Evolutionary conservation across 2,888 invertebrate genomes (phyloP), one percentile per base, ranked within the genome.

Genomic region (Lasioglossum morio): DNA sequence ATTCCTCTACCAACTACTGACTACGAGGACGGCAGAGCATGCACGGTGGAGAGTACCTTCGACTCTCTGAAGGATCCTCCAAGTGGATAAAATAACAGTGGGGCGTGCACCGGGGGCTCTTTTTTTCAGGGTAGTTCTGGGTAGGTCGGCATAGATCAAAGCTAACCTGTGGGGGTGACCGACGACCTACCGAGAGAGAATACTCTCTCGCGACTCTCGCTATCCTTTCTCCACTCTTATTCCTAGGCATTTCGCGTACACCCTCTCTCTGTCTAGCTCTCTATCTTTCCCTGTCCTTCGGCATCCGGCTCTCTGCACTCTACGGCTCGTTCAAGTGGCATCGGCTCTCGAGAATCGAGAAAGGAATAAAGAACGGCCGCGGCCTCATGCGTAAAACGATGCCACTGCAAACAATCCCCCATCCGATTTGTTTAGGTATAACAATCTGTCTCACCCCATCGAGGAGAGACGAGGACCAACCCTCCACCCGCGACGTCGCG

Each of bases 371-470:
- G 94, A 94, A 94, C 93, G 88, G 82, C 86, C 91, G 93, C 93
- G 92, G 94, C 90, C 92, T 94, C 95, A 95, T 95, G 95, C 95
- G 95, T 95, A 94, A 95, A 95, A 95, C 94, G 95, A 94, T 94
- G 94, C 95, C 94, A 94, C 94, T 94, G 95, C 95, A 95, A 95
- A 95, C 94, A 95, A 94, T 92, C 90, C 84, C 87, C 88, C 73
- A 66, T 85, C 89, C 91, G 93, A 94, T 95, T 95, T 95, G 94
- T 94, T 95, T 95, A 95, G 94, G 93, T 92, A 94, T 94, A 94
- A 94, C 94, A 94, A 94, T 94, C 93, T 90, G 87, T 87, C 82
- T 83, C 86, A 57, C 85, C 85, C 87, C 81, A 80, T 77, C 80
- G 46, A 72, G 84, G 84, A 86, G 87, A 86, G 79, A 88, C 87